Evolutionary conservation across 2,888 invertebrate species (phyloP), one percentile per base, ranked within the genome.

Genomic region (Lasioglossum marginatum): DNA sequence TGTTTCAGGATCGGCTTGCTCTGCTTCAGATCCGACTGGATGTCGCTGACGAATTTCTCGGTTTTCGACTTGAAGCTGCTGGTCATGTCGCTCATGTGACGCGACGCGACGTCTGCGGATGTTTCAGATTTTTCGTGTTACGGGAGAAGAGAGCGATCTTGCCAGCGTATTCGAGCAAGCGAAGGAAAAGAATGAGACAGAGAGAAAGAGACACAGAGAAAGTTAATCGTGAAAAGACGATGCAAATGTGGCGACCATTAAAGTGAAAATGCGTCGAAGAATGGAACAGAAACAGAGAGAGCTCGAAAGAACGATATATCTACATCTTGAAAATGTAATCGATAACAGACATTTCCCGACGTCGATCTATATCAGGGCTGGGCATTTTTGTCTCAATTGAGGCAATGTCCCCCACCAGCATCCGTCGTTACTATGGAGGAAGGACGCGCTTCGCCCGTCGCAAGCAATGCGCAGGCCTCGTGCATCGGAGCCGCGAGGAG

Each of bases 31-130:
- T 97, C 97, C 60, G 96, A 96, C 93, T 96, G 96, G 76, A 97
- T 96, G 86, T 97, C 97, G 82, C 96, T 96, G 45, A 96, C 96
- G 93, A 97, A 97, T 92, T 97, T 96, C 92, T 97, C 97, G 2
- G 97, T 96, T 93, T 97, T 97, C 72, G 96, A 96, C 92, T 97
- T 97, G 94, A 97, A 97, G 83, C 96, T 96, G 85, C 96, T 96
- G 43, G 97, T 97, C 97, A 97, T 96, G 86, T 96, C 96, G 91
- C 96, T 96, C 96, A 97, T 97, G 92, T 97, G 96, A 91, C 96
- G 96, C n/a, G 96, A 95, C 70, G 96, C 96, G 81, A 96, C 95
- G 94, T 96, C 96, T 94, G 96, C 87, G 91, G 91, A 93, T 90
- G 88, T 92, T 90, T 89, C 82, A 92, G 87, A 92, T 70, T 87